Percentiles rank a stretch among this genome's conserved stretches.
phyloP scores from a whole-genome alignment of 23 tunicate genomes.

The Trididemnum clinides region DNA sequence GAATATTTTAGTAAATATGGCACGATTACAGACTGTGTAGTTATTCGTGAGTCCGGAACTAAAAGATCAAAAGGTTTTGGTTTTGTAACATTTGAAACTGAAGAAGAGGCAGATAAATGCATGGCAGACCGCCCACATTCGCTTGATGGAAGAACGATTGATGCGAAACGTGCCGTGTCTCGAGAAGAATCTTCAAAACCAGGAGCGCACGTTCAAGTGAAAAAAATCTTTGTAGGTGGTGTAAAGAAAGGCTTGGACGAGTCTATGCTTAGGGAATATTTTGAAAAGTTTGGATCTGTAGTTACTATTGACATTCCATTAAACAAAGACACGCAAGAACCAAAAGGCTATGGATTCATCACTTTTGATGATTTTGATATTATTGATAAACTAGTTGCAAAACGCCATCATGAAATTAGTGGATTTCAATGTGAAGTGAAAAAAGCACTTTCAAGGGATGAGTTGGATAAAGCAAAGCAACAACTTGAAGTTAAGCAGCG shows the following conservation, averaged over 20 bases:
- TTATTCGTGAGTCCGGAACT: conserved; percentile 49
- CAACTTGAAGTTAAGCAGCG: conserved; percentile 25
- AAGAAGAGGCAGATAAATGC: conserved; percentile 73
- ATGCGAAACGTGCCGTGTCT: conserved; percentile 88
- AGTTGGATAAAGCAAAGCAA: conserved; percentile 65
- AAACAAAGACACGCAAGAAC: conserved; percentile 33
- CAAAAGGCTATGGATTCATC: conserved; percentile 67
- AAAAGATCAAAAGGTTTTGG: conserved; percentile 86
- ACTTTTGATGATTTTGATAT: conserved; percentile 82
- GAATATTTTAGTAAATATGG: conserved; percentile 68
- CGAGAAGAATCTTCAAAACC: conserved; percentile 85
- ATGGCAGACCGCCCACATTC: conserved; percentile 73
- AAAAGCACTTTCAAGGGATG: conserved; percentile 85
- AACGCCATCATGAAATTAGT: conserved; percentile 40
- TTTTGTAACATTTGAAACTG: conserved; percentile 78
- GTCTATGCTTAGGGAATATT: conserved; percentile 46
- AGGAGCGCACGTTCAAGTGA: conserved; percentile 81
- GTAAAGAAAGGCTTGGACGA: conserved; percentile 56
- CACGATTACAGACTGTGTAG: conserved; percentile 64
- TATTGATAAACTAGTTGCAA: conserved; percentile 75
- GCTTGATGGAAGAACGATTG: conserved; percentile 60
- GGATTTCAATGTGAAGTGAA: conserved; percentile 74
- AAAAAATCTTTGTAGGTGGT: conserved; percentile 83
- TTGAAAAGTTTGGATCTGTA: conserved; percentile 46
- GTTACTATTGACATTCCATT: conserved; percentile 52